Evolutionary conservation across 2,888 invertebrate genomes (phyloP), one percentile per base, ranked within the genome.

Genomic region (Drosophila planitibia): DNA sequence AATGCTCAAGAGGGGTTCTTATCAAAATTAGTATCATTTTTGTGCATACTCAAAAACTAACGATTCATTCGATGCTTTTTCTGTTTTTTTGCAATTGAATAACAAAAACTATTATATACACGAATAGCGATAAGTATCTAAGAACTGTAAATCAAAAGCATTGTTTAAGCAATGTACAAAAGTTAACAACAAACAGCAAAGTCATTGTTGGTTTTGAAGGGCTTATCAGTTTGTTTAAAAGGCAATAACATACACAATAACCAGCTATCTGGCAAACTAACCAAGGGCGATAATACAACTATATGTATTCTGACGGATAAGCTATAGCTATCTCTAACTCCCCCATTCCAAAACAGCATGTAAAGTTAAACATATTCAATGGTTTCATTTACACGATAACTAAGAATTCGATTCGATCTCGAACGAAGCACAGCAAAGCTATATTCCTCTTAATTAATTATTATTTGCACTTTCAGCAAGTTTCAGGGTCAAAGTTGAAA

Each of bases 111-210:
- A 19, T n/a, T 19, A 52, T 9, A 28, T 4, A 53, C 44, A 33
- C 35, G 47, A 4, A 37, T 1, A 14, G 33, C 58, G 74, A 77
- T 71, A 76, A 76, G 51, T 55, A 61, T 53, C 55, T 49, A 14
- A 12, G 25, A 55, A 64, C 51, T 69, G 73, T 81, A 81, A 79
- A 81, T 79, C 81, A 73, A 77, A 86, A 76, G 79, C 83, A 83
- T 65, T 85, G 88, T 83, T 78, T 81, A 81, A 78, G 86, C 81
- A 74, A 70, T 86, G 74, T 69, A 57, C 65, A 51, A 69, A 69
- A 61, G 72, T 72, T 86, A 83, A 83, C 87, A 89, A 83, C 67
- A 81, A 83, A 83, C 87, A 89, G 81, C 67, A 81, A 68, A 70
- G 61, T 74, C 72, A 77, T 78, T 74, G 33, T 69, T 87, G 74